A percentile compares a stretch with the other conserved stretches of the same genome.
Conservation (phyloP, 2,888 invertebrate genomes). For the Agrilus cyanescens region DNA sequence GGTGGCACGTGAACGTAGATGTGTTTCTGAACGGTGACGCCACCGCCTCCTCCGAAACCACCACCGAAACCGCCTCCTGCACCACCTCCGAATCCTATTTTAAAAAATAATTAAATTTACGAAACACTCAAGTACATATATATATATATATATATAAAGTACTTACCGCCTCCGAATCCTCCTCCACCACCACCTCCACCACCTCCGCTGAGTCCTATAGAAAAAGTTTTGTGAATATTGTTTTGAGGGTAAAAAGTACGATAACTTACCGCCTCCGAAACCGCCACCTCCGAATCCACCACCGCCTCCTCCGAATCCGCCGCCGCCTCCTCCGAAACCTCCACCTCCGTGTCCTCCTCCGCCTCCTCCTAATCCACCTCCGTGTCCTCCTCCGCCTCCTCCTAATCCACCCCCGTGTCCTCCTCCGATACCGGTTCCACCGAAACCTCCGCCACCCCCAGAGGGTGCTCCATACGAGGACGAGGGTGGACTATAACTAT, state of each 20-base stretch:
- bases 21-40: constrained; percentile 69
- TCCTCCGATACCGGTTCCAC: constrained; percentile 18
- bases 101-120: background rate
- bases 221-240: background rate
- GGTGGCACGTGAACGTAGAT: constrained; percentile 86
- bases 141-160: no score
- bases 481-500: constrained; percentile 42
- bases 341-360: constrained; percentile 14
- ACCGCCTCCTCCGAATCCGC: constrained; percentile 15
- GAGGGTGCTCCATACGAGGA: constrained; percentile 34
- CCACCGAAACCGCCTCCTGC: constrained; percentile 36
- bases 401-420: constrained; percentile 22
- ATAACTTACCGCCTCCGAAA: constrained; percentile 6
- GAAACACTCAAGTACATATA: constrained; percentile 22
- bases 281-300: constrained; percentile 12
- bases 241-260: background rate
- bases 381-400: constrained; percentile 13
- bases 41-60: constrained; percentile 37
- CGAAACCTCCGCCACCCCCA: constrained; percentile 30
- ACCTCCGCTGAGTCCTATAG: constrained; percentile 13
- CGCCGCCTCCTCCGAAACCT: constrained; percentile 11
- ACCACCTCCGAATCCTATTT: constrained; percentile 9
- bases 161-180: constrained; percentile 17
- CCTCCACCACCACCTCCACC: constrained; percentile 22
- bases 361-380: constrained; percentile 10